These are phyloP conservation scores for Tolmerus cingulatus DNA, from an alignment of 2,888 invertebrate genomes.

Conservation along the genomic window DNA sequence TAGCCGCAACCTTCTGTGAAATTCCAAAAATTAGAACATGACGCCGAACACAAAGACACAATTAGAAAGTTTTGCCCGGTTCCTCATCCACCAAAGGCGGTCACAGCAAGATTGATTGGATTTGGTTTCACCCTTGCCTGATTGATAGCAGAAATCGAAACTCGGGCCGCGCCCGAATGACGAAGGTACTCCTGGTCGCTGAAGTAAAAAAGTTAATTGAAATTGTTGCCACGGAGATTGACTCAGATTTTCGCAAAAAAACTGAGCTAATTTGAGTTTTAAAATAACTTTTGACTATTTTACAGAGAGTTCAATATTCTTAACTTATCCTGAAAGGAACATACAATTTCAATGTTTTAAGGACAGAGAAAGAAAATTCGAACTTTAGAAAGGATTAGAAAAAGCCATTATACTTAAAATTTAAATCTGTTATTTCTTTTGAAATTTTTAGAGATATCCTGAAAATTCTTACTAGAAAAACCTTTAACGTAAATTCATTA, in stretches of 20 bases:
- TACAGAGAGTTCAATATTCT: neutral
- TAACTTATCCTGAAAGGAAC: neutral
- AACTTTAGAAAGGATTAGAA: too few species aligned
- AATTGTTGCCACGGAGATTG: neutral
- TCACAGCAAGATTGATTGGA: neutral
- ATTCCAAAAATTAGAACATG: neutral
- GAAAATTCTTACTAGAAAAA: too few species aligned
- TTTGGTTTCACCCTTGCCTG: neutral
- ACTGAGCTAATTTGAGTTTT: neutral
- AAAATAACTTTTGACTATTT: neutral
- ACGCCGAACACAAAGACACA: neutral
- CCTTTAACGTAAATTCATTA: too few species aligned
- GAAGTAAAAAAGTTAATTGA: neutral
- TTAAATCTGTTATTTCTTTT: too few species aligned
- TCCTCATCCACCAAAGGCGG: neutral
- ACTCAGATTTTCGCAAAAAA: neutral
- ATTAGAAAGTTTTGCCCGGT: neutral
- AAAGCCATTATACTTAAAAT: too few species aligned
- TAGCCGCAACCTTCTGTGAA: neutral
- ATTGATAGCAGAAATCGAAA: constrained; percentile 1
- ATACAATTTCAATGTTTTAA: neutral
- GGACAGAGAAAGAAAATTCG: neutral
- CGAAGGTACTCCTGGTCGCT: neutral
- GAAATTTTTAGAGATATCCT: too few species aligned
- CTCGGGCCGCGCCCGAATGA: neutral